Evolutionary conservation across 2,888 invertebrate species (phyloP), one percentile per base, ranked within the genome.

Genomic region (Chironomus riparius): DNA sequence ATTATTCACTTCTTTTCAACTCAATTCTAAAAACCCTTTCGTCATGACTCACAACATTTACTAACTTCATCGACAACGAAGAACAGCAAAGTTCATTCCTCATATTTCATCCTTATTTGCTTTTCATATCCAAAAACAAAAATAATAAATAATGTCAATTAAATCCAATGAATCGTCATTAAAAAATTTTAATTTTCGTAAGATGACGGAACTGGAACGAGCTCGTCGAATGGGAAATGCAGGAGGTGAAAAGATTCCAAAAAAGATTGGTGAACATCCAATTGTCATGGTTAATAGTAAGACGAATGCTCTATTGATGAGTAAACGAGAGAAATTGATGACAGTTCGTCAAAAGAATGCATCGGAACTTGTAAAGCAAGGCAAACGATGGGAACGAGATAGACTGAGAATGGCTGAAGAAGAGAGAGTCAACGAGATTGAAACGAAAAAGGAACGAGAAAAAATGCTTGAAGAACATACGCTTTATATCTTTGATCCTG

Each of bases 181-280:
- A 50, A 85, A 85, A 18, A 15, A n/a, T 5, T 5, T 56, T 22
- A 24, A 24, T 13, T 47, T 21, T 47, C 68, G 38, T 18, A 47
- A 68, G 68, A 15, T 38, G 0, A 21, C 47, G 79, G 89, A 90
- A 82, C 83, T 88, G 79, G 87, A 88, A 81, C 84, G 89, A 56
- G 88, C 89, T 78, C 88, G 89, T 84, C 89, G 62, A 85, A 86
- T 77, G 88, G 89, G 47, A 86, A 86, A 79, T 86, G 88, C 47
- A 83, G 68, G 68, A 48, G 21, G 47, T 5, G 74, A 86, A 78
- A 84, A 87, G 76, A 88, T 88, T 77, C 88, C 89, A 0, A 81
- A 84, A 15, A 88, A 88, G 80, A 85, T 89, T 81, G 85, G 85
- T n/a, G 83, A 86, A 77, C 89, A 89, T 84, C 89, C 89, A 13